A percentile compares a stretch with the other conserved stretches of the same genome.
Evolutionary conservation across 2,888 invertebrate species (phyloP).

Genomic region (Tenthredo distinguenda): DNA sequence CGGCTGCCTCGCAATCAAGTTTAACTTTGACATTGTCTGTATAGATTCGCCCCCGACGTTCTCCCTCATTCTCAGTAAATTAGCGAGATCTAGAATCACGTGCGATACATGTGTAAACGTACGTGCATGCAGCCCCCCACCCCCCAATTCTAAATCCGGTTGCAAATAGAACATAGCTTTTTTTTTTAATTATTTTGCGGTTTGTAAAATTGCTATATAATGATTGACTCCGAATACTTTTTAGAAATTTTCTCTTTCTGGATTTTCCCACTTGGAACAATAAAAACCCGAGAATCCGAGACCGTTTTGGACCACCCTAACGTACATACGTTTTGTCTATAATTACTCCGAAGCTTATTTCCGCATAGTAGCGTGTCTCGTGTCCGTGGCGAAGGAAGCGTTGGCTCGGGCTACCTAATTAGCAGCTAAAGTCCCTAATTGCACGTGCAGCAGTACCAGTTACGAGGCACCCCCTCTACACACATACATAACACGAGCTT

Average conservation of each 20-base stretch:
- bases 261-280: background rate
- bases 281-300: background rate
- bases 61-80: background rate
- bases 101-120: background rate
- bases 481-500: background rate
- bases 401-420: constrained; percentile 31
- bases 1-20: constrained; percentile 19
- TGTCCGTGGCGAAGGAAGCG: constrained; percentile 26
- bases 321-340: background rate
- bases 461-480: background rate
- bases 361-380: background rate
- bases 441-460: constrained; percentile 4
- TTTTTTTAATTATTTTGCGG: too few species aligned
- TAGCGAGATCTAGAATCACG: background rate
- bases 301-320: background rate
- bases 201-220: background rate
- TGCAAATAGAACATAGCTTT: background rate
- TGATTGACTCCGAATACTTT: background rate
- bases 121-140: background rate
- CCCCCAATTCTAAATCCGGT: background rate
- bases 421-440: constrained; percentile 31
- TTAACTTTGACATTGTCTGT: constrained; percentile 17
- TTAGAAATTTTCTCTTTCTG: too few species aligned
- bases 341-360: constrained; percentile 14
- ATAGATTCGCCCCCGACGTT: background rate